phyloP scores from a whole-genome alignment of 2,888 invertebrate genomes.

The Protodeltote pygarga region DNA sequence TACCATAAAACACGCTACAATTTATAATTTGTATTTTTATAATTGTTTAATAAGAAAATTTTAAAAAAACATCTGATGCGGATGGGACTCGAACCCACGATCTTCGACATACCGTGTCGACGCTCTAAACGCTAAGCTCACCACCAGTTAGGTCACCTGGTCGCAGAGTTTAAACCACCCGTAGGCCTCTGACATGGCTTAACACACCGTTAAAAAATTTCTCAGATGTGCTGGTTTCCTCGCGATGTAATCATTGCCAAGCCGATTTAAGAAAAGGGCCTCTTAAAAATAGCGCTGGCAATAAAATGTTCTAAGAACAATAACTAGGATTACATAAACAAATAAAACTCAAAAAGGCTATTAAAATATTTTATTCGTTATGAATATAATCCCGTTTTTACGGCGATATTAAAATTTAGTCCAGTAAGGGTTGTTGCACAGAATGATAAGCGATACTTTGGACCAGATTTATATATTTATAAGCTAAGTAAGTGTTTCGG shows the following conservation, averaged over 20 bases:
- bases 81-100: too few species aligned
- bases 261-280: constrained; percentile 33
- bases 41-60: too few species aligned
- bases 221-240: too few species aligned
- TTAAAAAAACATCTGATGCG: too few species aligned
- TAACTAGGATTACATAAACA: constrained; percentile 80
- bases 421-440: constrained; percentile 39
- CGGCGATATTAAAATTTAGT: constrained; percentile 74
- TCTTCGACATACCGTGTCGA: too few species aligned
- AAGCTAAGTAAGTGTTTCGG: too few species aligned
- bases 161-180: background rate
- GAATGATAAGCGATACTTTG: background rate
- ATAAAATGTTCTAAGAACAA: constrained; percentile 75
- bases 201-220: too few species aligned
- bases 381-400: constrained; percentile 83
- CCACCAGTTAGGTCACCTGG: too few species aligned
- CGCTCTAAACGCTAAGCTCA: too few species aligned
- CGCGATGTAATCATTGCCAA: background rate
- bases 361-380: constrained; percentile 85
- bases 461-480: too few species aligned
- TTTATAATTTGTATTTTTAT: too few species aligned
- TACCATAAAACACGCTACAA: too few species aligned
- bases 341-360: constrained; percentile 76
- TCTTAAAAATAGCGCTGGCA: constrained; percentile 55
- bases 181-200: background rate